phyloP scores from a whole-genome alignment of 2,888 invertebrate species.

The Orthosia incerta region DNA sequence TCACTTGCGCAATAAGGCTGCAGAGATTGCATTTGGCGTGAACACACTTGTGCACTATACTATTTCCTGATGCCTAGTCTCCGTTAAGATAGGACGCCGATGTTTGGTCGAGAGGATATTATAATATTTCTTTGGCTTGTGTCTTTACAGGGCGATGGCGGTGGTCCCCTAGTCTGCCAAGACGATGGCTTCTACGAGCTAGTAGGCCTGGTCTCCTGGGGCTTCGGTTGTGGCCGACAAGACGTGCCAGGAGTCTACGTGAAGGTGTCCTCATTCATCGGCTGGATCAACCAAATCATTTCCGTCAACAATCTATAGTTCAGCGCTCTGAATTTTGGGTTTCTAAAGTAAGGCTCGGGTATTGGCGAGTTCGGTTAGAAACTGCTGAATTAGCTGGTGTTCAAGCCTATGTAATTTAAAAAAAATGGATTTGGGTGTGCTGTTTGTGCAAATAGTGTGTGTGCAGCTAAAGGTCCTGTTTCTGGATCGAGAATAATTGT shows the following conservation, averaged over 20 bases:
- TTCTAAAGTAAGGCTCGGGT: conserved; percentile 21
- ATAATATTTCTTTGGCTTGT: no score
- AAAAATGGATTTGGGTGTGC: neutral
- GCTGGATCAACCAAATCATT: conserved; percentile 99
- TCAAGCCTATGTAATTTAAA: neutral
- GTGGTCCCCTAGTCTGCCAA: conserved; percentile 97
- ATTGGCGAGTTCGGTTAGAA: neutral
- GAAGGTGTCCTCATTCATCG: conserved; percentile 98
- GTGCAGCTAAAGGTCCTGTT: neutral
- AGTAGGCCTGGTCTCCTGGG: conserved; percentile 98
- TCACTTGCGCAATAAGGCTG: no score
- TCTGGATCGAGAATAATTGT: neutral
- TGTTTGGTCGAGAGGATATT: no score
- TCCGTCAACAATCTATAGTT: conserved; percentile 97
- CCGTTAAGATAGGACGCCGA: no score
- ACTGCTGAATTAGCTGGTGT: neutral
- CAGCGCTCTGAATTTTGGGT: conserved; percentile 11
- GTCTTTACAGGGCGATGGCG: conserved; percentile 95
- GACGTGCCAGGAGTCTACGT: conserved; percentile 99
- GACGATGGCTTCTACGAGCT: conserved; percentile 98
- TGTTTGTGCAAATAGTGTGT: neutral
- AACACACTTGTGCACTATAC: no score
- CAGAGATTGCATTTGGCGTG: no score
- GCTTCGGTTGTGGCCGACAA: conserved; percentile 97
- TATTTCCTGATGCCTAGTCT: no score